Base-by-base conservation (phyloP, 2,113 vertebrate species). In the Melanerpes formicivorus region DNA sequence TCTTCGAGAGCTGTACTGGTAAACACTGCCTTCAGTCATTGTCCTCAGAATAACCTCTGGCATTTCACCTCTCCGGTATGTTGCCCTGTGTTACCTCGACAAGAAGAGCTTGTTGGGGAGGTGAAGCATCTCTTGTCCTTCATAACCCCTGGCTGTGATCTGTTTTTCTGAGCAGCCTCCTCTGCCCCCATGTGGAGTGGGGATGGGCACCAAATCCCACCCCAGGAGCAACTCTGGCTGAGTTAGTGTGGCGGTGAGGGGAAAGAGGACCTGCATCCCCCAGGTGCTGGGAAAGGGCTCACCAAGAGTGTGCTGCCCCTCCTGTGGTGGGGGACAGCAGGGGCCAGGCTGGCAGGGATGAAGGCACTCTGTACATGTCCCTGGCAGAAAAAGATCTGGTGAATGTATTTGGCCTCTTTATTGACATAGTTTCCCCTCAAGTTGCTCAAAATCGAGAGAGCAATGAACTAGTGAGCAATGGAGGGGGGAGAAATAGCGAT, bases 1-100 rank as follows among this genome's bases (percentile, higher is more conserved):
- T 44, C 75, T 91, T 15, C 3, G 87, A 70, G 84, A 83, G 79
- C 82, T 2, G 37, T 3, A 8, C 69, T 77, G 80, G 84, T 75
- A 84, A 93, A 92, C 69, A 40, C 5, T 3, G 58, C 67, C 66
- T 74, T 74, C 58, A 18, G 72, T 83, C 6, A 0, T 55, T 94
- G 87, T 85, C 93, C 94, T 80, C 37, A 5, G 11, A 69, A 42
- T 63, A 80, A 94, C 26, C 91, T 55, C 87, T 72, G 93, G 58
- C 90, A 88, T 90, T 80, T 90, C 82, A 67, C 5, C 76, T 9
- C 92, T 74, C 76, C 0, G 13, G 54, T 90, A 62, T 40, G 63
- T 80, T 93, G 74, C 46, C 59, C 80, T 8, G 64, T 10, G 69
- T 90, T 13, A 7, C 67, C 86, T 67, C 0, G 0, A 19, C 65